These are phyloP conservation scores for Melanotaenia boesemani DNA, from an alignment of 2,797 vertebrate species.

Conservation along the genomic window DNA sequence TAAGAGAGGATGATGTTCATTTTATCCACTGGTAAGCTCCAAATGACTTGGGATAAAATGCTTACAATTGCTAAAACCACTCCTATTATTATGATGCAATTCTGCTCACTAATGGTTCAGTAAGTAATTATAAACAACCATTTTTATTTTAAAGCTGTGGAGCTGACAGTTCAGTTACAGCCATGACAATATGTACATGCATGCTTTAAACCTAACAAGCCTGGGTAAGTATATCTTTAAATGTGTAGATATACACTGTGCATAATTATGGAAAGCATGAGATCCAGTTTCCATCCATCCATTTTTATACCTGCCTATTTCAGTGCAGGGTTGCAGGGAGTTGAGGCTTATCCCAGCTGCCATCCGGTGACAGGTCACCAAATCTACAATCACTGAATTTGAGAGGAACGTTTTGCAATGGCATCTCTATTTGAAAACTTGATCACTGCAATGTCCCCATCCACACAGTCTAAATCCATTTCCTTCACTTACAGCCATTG, in stretches of 20 bases:
- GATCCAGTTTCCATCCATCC: no score
- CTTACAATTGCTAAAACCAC: background rate
- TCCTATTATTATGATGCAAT: background rate
- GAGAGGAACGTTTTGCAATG: no score
- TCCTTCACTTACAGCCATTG: conserved; percentile 27
- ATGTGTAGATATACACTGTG: background rate
- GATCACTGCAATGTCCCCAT: no score
- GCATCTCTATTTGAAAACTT: background rate
- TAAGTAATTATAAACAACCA: background rate
- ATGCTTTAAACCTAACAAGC: background rate
- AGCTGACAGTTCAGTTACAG: background rate
- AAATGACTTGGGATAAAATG: background rate
- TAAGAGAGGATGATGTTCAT: background rate
- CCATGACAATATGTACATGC: background rate
- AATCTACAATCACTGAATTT: no score
- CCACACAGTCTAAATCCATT: conserved; percentile 13
- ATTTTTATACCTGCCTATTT: no score
- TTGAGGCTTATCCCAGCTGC: no score
- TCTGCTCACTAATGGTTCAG: background rate
- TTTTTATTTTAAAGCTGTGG: background rate
- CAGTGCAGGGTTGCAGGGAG: no score
- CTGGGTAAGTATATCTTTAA: background rate
- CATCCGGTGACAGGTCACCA: no score
- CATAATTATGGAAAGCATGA: no score
- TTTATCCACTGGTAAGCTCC: background rate